These are phyloP conservation scores for Helogale parvula DNA, from an alignment of 2,113 vertebrate genomes.

Conservation along the genomic window DNA sequence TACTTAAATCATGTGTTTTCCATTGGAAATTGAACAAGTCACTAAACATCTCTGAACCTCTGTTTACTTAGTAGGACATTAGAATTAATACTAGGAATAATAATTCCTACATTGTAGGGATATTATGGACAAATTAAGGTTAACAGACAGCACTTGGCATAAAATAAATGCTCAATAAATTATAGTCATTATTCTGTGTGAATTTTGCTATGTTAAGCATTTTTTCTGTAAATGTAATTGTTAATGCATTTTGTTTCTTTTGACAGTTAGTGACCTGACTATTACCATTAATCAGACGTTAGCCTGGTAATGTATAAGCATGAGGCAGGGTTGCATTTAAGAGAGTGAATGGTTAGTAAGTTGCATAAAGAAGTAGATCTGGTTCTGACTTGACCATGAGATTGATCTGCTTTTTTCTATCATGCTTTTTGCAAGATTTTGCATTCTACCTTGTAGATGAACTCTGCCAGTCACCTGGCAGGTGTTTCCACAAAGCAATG, in stretches of 20 bases:
- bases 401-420: background rate
- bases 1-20: background rate
- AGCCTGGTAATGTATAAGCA: background rate
- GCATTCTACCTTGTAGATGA: background rate
- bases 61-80: conserved; percentile 14
- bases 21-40: conserved; percentile 15
- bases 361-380: background rate
- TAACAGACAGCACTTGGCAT: background rate
- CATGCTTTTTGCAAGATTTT: background rate
- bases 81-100: conserved; percentile 7
- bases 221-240: conserved; percentile 23
- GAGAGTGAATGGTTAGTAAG: background rate
- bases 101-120: background rate
- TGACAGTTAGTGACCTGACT: background rate
- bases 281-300: background rate
- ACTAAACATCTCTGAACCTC: background rate
- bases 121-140: background rate
- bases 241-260: conserved; percentile 38
- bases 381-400: background rate
- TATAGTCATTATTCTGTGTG: background rate
- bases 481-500: background rate
- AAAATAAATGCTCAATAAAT: conserved; percentile 50
- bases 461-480: rapidly evolving
- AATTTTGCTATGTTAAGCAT: conserved; percentile 26
- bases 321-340: background rate